Percentiles rank a stretch among this genome's conserved stretches.
Conservation (phyloP, 1,140 invertebrate species). For the Lordiphosa mommai region DNA sequence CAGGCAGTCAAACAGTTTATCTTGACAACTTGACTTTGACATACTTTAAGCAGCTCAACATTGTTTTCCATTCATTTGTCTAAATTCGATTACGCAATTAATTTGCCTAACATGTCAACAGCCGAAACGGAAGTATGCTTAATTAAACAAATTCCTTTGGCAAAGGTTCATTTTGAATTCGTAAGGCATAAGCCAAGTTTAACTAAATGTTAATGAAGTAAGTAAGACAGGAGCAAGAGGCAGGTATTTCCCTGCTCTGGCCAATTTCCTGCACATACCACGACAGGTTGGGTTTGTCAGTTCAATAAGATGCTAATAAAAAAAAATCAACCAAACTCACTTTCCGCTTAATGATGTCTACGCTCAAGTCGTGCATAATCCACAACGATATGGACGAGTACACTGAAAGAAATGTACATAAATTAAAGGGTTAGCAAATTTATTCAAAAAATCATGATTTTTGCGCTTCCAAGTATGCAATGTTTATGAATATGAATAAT, state of each 20-base stretch:
- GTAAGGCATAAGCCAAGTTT: constrained; percentile 18
- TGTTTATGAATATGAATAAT: too few relatives aligned
- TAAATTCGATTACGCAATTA: constrained; percentile 47
- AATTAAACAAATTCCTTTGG: constrained; percentile 66
- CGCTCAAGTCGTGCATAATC: constrained; percentile 44
- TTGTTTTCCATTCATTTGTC: constrained; percentile 17
- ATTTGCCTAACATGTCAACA: constrained; percentile 26
- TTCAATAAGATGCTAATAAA: constrained; percentile 23
- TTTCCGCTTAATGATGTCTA: constrained; percentile 57
- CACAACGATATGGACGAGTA: constrained; percentile 1
- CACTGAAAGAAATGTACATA: neutral
- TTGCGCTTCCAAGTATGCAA: too few relatives aligned
- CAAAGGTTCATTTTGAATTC: constrained; percentile 42
- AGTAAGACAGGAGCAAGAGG: neutral
- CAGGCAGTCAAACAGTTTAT: constrained; percentile 1
- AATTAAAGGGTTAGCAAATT: too few relatives aligned
- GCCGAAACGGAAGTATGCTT: constrained; percentile 28
- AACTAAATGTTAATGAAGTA: constrained; percentile 42
- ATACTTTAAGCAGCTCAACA: constrained; percentile 22
- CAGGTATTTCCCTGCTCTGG: constrained; percentile 17
- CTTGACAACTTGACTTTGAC: constrained; percentile 4
- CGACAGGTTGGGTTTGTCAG: constrained; percentile 15
- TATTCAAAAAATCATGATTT: too few relatives aligned
- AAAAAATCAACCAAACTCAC: constrained; percentile 19
- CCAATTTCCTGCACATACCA: constrained; percentile 45